Evolutionary conservation across 2,113 vertebrate genomes (phyloP).

Genomic region (Oophaga pumilio): DNA sequence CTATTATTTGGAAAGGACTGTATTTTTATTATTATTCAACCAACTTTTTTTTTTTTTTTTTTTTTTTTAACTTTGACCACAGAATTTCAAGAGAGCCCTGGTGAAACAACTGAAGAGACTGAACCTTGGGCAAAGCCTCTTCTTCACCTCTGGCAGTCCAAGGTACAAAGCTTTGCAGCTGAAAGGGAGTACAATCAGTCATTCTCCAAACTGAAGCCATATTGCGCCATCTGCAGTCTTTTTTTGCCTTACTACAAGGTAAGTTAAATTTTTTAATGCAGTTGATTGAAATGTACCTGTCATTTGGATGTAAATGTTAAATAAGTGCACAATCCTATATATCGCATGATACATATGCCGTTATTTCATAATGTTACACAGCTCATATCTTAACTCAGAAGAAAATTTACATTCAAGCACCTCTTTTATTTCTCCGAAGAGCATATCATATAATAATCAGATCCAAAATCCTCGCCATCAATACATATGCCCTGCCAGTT

Average conservation of each 20-base stretch:
- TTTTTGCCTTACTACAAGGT: slow-evolving; percentile 94
- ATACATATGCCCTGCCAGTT: too few species aligned
- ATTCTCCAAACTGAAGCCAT: slow-evolving; percentile 78
- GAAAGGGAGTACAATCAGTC: slow-evolving; percentile 88
- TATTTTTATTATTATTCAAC: neutral
- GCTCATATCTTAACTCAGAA: too few species aligned
- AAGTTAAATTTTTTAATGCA: slow-evolving; percentile 50
- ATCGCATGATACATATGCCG: too few species aligned
- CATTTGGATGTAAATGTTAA: too few species aligned
- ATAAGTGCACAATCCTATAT: too few species aligned
- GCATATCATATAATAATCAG: too few species aligned
- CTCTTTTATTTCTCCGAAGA: too few species aligned
- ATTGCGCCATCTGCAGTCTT: slow-evolving; percentile 93
- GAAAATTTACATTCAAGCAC: too few species aligned
- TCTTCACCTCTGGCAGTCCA: slow-evolving; percentile 88
- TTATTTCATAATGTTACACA: too few species aligned
- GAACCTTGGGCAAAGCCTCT: slow-evolving; percentile 92
- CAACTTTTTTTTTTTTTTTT: neutral
- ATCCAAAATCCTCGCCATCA: too few species aligned
- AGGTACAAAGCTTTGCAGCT: slow-evolving; percentile 78
- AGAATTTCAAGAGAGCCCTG: slow-evolving; percentile 81
- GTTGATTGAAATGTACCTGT: neutral
- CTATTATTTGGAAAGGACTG: neutral
- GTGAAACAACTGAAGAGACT: slow-evolving; percentile 81
- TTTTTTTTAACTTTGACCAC: slow-evolving; percentile 34